phyloP scores from a whole-genome alignment of 2,888 invertebrate species.

The Eubasilissa splendida region DNA sequence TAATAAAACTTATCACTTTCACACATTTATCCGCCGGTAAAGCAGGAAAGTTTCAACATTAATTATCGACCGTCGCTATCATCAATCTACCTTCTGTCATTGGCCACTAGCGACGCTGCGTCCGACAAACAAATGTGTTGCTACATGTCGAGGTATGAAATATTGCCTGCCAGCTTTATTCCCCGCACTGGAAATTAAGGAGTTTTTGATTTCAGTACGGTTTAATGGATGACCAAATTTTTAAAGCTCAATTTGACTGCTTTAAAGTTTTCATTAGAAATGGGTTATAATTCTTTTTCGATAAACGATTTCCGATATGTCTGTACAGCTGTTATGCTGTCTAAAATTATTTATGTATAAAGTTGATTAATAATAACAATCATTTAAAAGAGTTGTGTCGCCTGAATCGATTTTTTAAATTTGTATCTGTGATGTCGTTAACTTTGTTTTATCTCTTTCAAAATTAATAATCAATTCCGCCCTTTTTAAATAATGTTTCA shows the following conservation, averaged over 20 bases:
- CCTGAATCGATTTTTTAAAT: no score
- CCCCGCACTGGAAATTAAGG: neutral
- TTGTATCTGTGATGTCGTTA: no score
- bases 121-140: slow-evolving; percentile 9
- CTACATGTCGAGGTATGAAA: slow-evolving; percentile 25
- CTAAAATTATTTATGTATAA: no score
- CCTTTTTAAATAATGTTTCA: no score
- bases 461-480: no score
- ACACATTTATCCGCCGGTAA: slow-evolving; percentile 10
- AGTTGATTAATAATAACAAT: no score
- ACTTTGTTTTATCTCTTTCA: no score
- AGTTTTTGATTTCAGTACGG: neutral
- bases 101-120: slow-evolving; percentile 9
- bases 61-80: slow-evolving; percentile 25
- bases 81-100: slow-evolving; percentile 32
- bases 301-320: no score
- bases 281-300: no score
- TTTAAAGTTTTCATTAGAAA: neutral
- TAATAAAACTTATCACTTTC: no score
- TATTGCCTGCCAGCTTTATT: slow-evolving; percentile 10
- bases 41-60: slow-evolving; percentile 12
- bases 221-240: neutral
- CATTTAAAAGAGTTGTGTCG: no score
- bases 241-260: neutral
- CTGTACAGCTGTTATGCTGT: no score